Conservation (phyloP, 2,888 invertebrate genomes). For the Alviniconcha strummeri region DNA sequence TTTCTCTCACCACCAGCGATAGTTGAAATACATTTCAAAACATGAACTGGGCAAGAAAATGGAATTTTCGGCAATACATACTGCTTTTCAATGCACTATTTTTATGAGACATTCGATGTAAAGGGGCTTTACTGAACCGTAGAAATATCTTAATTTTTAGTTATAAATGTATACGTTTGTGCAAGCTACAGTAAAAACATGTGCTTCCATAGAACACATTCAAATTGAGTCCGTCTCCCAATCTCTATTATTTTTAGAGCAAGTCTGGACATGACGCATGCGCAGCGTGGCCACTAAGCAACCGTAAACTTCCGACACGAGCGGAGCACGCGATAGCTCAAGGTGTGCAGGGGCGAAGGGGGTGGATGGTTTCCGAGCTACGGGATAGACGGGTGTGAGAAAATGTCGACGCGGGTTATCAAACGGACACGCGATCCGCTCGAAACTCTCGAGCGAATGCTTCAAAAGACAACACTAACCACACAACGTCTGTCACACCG, state of each 20-base stretch:
- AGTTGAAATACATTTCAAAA: not conserved
- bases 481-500: constrained; percentile 64
- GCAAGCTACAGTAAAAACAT: no score
- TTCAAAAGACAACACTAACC: constrained; percentile 66
- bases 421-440: constrained; percentile 54
- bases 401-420: constrained; percentile 44
- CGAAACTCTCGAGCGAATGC: constrained; percentile 65
- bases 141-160: no score
- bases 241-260: not conserved
- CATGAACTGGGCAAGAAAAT: not conserved
- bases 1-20: constrained; percentile 11
- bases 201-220: not conserved
- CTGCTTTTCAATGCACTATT: not conserved
- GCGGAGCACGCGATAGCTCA: constrained; percentile 31
- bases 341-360: constrained; percentile 3
- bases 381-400: constrained; percentile 16
- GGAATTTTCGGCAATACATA: not conserved
- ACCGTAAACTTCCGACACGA: constrained; percentile 62
- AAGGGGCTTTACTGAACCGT: no score
- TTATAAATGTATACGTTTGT: not conserved
- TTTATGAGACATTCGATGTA: not conserved
- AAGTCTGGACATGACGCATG: constrained; percentile 7
- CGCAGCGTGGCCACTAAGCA: constrained; percentile 48
- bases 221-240: not conserved
- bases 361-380: constrained; percentile 10